phyloP scores from a whole-genome alignment of 2,888 invertebrate genomes.

The Antheraea assamensis region DNA sequence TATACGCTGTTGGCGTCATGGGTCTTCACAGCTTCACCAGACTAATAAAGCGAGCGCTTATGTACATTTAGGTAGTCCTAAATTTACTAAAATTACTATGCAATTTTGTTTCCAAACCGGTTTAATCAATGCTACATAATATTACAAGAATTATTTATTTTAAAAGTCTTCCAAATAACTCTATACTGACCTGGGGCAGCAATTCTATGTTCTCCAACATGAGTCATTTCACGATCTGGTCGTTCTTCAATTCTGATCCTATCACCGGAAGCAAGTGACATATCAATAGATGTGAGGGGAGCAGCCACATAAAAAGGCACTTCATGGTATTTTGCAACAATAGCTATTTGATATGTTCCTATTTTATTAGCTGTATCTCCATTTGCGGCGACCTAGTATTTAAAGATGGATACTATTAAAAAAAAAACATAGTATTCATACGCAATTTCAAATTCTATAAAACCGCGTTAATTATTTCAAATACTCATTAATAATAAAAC shows the following conservation, averaged over 20 bases:
- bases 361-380: conserved; percentile 99
- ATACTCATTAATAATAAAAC: not conserved
- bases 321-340: conserved; percentile 93
- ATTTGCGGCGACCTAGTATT: conserved; percentile 90
- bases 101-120: too few species aligned
- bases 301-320: conserved; percentile 98
- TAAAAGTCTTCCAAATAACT: too few species aligned
- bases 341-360: conserved; percentile 97
- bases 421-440: too few species aligned
- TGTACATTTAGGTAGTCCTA: too few species aligned
- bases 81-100: too few species aligned
- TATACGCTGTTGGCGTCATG: too few species aligned
- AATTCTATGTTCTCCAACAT: conserved; percentile 92
- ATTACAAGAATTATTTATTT: too few species aligned
- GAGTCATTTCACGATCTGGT: conserved; percentile 95
- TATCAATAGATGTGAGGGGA: conserved; percentile 95
- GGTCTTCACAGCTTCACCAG: too few species aligned
- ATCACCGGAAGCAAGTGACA: conserved; percentile 88
- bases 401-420: not conserved
- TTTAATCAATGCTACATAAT: too few species aligned
- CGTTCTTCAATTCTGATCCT: conserved; percentile 97
- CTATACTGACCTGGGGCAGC: conserved; percentile 88
- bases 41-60: too few species aligned
- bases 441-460: too few species aligned
- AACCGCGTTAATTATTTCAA: not conserved